Base-by-base conservation (phyloP, 1,140 invertebrate genomes). In the Heliconius nattereri region DNA sequence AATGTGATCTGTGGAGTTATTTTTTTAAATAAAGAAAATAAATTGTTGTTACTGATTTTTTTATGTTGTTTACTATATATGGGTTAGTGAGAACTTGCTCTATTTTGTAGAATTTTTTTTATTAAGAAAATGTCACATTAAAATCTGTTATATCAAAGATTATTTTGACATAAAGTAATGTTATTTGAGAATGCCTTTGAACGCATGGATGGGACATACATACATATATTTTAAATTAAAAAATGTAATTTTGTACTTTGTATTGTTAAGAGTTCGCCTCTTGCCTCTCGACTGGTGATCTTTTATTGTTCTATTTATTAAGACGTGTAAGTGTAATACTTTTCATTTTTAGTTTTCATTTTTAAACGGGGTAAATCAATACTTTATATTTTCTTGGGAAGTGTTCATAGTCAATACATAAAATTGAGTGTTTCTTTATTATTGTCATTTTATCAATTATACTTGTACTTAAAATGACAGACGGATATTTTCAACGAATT, bases 241-340 rank as follows among this genome's bases (percentile, higher is more conserved):
- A 80, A 82, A 73, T 84, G 84, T 85, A 85, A 85, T 85, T 85
- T 85, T 85, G 83, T 85, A 85, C 84, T 84, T 81, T 75, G 73
- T 82, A 84, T 84, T 82, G 76, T 79, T 85, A 85, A 85, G 84
- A 71, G 78, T 81, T 82, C 81, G 81, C 81, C 75, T 80, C 79
- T 83, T 76, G 73, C 81, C 75, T 82, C 74, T 77, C 26, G 77
- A 78, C 80, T 81, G 82, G 79, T 78, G 77, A 29, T 66, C 23
- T 60, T 23, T 60, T 60, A 60, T 60, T 60, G n/a, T n/a, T 60
- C 23, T n/a, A 66, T n/a, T 66, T 66, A 57, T n/a, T 57, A 57
- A 23, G 60, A 66, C 29, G 60, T 66, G 60, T 66, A 66, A 66
- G 60, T 66, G 13, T 66, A 26, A 66, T 26, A 26, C 9, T 29